Evolutionary conservation across 2,797 vertebrate genomes (phyloP).

Genomic region (Microchirus variegatus): DNA sequence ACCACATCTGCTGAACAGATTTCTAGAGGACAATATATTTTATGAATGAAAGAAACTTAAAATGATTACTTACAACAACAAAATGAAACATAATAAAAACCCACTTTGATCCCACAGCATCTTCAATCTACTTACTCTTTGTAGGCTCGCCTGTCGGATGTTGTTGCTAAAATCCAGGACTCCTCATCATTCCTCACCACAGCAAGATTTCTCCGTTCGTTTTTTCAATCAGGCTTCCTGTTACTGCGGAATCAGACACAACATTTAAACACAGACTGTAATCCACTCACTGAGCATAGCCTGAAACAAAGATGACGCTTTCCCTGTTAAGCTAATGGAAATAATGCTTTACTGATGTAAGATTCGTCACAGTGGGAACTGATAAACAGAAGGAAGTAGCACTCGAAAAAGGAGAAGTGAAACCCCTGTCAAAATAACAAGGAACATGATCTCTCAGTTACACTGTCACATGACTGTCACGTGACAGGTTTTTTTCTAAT

Average conservation of each 20-base stretch:
- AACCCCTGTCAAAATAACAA: conserved; percentile 16
- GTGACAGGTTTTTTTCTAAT: too few relatives aligned
- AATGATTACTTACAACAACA: not conserved
- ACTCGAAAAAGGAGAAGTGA: conserved; percentile 57
- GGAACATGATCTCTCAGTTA: not conserved
- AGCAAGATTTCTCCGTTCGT: conserved; percentile 8
- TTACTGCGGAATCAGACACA: conserved; percentile 15
- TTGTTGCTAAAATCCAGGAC: conserved; percentile 3
- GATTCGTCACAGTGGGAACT: not conserved
- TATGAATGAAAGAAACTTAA: not conserved
- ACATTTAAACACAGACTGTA: conserved; percentile 10
- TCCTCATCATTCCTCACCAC: conserved; percentile 4
- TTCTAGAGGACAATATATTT: not conserved
- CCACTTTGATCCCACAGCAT: not conserved
- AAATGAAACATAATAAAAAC: not conserved
- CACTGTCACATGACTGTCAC: too few relatives aligned
- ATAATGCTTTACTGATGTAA: not conserved
- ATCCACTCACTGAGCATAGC: not conserved
- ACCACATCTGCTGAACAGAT: not conserved
- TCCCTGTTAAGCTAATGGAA: conserved; percentile 2
- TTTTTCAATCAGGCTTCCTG: conserved; percentile 16
- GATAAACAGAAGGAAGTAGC: conserved; percentile 57
- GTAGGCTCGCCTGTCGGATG: not conserved
- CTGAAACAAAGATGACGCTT: not conserved
- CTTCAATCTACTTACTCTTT: conserved; percentile 11